Percentiles rank a stretch among this genome's conserved stretches.
Evolutionary conservation across 2,888 invertebrate genomes (phyloP).

Genomic region (Celastrina argiolus): DNA sequence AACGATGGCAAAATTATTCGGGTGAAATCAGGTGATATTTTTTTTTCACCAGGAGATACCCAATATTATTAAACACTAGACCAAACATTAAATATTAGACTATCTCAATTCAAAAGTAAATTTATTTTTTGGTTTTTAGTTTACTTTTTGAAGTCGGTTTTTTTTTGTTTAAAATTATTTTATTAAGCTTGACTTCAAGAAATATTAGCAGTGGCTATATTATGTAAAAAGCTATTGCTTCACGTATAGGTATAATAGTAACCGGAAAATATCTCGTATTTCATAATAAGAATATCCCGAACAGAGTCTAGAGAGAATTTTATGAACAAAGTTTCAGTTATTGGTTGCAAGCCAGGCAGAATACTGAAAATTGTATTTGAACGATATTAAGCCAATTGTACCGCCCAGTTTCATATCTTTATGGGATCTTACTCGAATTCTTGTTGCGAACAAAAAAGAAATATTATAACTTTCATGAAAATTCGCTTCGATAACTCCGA

Average conservation of each 20-base stretch:
- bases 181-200: too few species aligned
- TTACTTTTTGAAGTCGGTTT: too few species aligned
- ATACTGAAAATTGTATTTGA: constrained; percentile 22
- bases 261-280: constrained; percentile 12
- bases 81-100: background rate
- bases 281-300: constrained; percentile 15
- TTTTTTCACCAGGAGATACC: background rate
- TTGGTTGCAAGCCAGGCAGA: constrained; percentile 18
- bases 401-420: constrained; percentile 16
- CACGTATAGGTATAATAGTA: background rate
- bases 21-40: background rate
- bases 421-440: background rate
- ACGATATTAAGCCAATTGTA: constrained; percentile 13
- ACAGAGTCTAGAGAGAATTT: constrained; percentile 10
- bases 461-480: background rate
- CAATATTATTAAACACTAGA: background rate
- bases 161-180: too few species aligned
- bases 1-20: background rate
- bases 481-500: background rate
- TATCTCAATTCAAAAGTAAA: too few species aligned
- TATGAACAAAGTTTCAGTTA: constrained; percentile 22
- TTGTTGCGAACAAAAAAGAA: background rate
- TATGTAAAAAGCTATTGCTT: too few species aligned
- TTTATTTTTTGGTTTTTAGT: too few species aligned
- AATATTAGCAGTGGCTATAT: too few species aligned